These are phyloP conservation scores for Alaudala cheleensis DNA, from an alignment of 2,113 vertebrate species.

Conservation along the genomic window DNA sequence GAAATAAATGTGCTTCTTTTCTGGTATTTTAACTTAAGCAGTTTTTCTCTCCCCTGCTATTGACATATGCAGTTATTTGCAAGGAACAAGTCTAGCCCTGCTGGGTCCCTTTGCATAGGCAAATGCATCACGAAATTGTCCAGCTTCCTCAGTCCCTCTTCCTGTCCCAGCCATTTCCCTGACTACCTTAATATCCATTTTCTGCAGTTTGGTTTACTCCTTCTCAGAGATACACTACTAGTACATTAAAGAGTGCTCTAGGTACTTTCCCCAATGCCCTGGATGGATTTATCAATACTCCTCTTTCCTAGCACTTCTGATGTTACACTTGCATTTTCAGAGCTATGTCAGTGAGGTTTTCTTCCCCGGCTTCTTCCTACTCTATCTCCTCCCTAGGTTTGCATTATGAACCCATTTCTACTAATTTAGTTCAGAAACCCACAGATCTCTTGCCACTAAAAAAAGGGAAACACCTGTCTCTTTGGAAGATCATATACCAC, in stretches of 20 bases:
- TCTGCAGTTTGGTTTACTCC: neutral
- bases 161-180: neutral
- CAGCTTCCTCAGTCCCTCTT: neutral
- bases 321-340: neutral
- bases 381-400: neutral
- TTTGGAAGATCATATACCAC: neutral
- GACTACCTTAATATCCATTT: neutral
- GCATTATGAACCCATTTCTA: neutral
- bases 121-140: fast-evolving
- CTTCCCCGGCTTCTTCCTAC: neutral
- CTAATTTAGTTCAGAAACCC: neutral
- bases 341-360: fast-evolving
- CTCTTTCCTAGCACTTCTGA: neutral
- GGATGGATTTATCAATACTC: neutral
- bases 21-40: neutral
- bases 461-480: neutral
- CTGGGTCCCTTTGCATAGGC: neutral
- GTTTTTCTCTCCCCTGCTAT: neutral
- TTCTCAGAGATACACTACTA: neutral
- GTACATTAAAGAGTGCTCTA: neutral
- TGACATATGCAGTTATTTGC: neutral
- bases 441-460: neutral
- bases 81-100: neutral
- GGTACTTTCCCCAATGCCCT: neutral
- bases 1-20: neutral